Conservation (phyloP, 2,113 vertebrate species). For the Mionectes macconnelli region DNA sequence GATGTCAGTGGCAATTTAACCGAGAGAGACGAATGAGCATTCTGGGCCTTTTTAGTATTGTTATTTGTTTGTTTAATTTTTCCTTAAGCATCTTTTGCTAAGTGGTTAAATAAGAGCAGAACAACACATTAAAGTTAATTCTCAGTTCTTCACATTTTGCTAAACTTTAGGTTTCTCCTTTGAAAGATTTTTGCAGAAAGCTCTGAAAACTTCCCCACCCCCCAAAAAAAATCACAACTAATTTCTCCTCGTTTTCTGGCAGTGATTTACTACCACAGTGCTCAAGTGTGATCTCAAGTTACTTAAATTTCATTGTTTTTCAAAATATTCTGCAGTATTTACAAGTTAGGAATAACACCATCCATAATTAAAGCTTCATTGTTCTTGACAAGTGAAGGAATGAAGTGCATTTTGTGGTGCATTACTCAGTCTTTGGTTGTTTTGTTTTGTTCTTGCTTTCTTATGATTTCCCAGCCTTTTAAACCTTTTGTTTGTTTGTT, state of each 20-base stretch:
- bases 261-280: neutral
- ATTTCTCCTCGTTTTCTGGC: neutral
- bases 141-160: neutral
- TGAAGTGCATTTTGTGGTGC: neutral
- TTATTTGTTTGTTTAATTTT: neutral
- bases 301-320: neutral
- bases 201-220: neutral
- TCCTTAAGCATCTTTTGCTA: neutral
- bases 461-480: neutral
- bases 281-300: neutral
- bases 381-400: neutral
- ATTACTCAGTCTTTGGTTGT: neutral
- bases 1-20: neutral
- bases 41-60: neutral
- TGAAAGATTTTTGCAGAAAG: neutral
- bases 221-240: neutral
- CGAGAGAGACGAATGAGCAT: neutral
- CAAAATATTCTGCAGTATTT: constrained; percentile 12
- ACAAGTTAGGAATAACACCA: neutral
- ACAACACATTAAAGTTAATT: neutral
- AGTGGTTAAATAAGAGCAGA: neutral
- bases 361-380: constrained; percentile 37
- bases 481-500: neutral
- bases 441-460: neutral
- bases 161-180: neutral